Evolutionary conservation across 2,888 invertebrate species (phyloP), one percentile per base, ranked within the genome.

Genomic region (Pseudoips prasinana): DNA sequence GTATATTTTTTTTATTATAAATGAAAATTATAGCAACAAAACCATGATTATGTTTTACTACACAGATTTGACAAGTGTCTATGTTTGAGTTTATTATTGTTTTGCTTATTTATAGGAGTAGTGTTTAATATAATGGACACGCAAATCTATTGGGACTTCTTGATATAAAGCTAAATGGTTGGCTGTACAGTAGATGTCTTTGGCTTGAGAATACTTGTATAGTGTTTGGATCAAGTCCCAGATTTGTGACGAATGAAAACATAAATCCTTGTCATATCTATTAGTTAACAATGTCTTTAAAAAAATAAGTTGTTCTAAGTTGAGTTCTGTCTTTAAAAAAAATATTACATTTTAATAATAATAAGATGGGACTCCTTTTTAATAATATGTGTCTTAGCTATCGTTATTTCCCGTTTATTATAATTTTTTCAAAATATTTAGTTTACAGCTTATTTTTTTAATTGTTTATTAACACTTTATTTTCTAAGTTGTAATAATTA

Each of bases 401-500:
- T 53, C 50, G 54, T 48, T 31, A 53, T 55, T 53, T 34, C 55
- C 48, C 43, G 54, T 53, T 33, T 48, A 42, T 54, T 43, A 48
- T 53, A 36, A 7, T 20, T 47, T 56, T 69, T 61, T 52, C 49
- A 41, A 45, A 42, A 55, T 45, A 45, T 81, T 85, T 67, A 73
- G 68, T 80, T 80, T 73, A 84, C 83, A 80, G 86, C 86, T 86
- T 86, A 82, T 85, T 85, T 85, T 81, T 80, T 79, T 58, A 14
- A 51, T 50, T 52, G 50, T 58, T 62, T 59, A 20, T 60, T 61
- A 78, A 77, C 76, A 77, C 73, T 63, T 64, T 66, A 52, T 58
- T 72, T 67, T 69, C n/a, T 63, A 64, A 63, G 53, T 51, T 64
- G 53, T 65, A 53, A 64, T 64, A 57, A 64, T 63, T 73, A 67